Evolutionary conservation across 2,797 vertebrate species (phyloP).

Genomic region (Novumbra hubbsi): DNA sequence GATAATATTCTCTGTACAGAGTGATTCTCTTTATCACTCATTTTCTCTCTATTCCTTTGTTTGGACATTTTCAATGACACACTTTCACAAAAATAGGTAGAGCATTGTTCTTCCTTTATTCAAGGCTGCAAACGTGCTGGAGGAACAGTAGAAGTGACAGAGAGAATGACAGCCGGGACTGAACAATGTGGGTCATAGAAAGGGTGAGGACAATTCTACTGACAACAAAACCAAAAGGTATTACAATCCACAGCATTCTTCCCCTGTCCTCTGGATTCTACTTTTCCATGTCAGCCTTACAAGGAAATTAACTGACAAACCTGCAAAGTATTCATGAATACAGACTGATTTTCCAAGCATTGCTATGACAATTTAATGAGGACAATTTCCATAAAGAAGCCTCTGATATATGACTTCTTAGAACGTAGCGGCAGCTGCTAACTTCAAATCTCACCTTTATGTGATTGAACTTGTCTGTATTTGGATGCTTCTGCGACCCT

Average conservation of each 20-base stretch:
- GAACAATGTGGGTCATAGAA: background rate
- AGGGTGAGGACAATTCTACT: background rate
- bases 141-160: background rate
- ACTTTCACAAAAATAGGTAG: background rate
- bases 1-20: constrained; percentile 12
- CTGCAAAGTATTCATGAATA: constrained; percentile 2
- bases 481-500: no score
- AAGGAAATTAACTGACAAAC: background rate
- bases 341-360: constrained; percentile 10
- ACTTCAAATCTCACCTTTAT: background rate
- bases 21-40: constrained; percentile 10
- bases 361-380: constrained; percentile 13
- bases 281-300: background rate
- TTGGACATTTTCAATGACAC: background rate
- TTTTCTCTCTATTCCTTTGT: background rate
- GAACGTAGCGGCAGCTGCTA: background rate
- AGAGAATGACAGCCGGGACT: background rate
- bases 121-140: background rate
- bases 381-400: background rate
- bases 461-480: background rate
- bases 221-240: background rate
- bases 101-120: background rate
- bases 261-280: background rate
- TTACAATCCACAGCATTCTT: background rate
- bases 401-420: background rate